Evolutionary conservation across 2,888 invertebrate species (phyloP), one percentile per base, ranked within the genome.

Genomic region (Lasioglossum calceatum): DNA sequence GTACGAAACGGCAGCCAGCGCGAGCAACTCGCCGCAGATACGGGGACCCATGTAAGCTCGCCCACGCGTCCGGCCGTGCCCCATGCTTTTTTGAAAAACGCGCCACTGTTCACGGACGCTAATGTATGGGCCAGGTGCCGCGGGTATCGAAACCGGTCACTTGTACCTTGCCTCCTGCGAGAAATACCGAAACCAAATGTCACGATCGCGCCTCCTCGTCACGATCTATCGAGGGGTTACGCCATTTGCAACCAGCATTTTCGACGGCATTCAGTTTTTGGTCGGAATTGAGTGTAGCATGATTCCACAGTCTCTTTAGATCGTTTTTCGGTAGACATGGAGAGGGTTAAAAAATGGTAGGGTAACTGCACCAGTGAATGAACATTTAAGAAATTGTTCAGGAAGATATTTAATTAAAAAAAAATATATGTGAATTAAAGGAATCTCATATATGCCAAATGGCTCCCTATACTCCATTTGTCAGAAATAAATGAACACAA

Each of bases 11-110:
- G 79, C 84, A 77, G 72, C 50, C 54, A 5, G 32, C 32, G n/a
- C 36, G 8, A 32, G 19, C 36, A 5, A 39, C 58, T 83, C 58
- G 72, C 54, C 70, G 50, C 70, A 39, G 84, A 84, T 83, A 83
- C 67, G 12, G 73, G 70, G 58, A 39, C 32, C 72, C 77, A 70
- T 73, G 84, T 84, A 74, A 19, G 54, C 23, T 44, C 84, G 77
- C 84, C 84, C 84, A 83, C 84, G 77, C 44, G 64, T 39, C 44
- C 71, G 42, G 70, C 61, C 83, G 10, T 44, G 32, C 23, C 50
- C n/a, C 50, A 5, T 23, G 16, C 27, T 14, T 23, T 83, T 84
- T 82, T 73, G 27, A 64, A 82, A 82, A 82, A 78, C 61, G 73
- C 72, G 64, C 50, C 64, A 78, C 73, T 42, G 61, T 77, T 70